A percentile compares a stretch with the other conserved stretches of the same genome.
Evolutionary conservation across 2,113 vertebrate genomes (phyloP).

Genomic region (Pelmatolapia mariae): DNA sequence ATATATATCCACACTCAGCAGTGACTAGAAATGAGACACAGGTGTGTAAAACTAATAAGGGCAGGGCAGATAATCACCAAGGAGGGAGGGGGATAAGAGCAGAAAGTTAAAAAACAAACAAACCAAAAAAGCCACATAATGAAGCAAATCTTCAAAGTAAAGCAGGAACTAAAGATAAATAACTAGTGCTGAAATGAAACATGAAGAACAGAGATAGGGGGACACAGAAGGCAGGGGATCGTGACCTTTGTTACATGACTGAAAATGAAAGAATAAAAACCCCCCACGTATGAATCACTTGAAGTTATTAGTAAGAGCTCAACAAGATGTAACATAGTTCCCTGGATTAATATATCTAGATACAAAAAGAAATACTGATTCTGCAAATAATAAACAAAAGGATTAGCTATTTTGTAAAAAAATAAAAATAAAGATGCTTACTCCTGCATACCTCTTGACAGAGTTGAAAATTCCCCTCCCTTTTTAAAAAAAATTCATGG

Average conservation of each 20-base stretch:
- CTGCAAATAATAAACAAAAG: not conserved
- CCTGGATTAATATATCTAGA: not conserved
- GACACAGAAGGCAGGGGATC: not conserved
- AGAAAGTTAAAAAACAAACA: not conserved
- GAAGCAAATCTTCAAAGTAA: not conserved
- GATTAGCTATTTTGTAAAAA: not conserved
- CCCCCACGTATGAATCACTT: not conserved
- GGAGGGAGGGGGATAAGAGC: not conserved
- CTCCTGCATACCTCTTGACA: not conserved
- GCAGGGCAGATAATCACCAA: not conserved
- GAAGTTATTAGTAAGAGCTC: not conserved
- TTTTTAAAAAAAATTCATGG: fast-evolving
- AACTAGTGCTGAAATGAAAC: not conserved
- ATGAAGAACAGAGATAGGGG: not conserved
- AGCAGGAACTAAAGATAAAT: not conserved
- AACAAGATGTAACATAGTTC: fast-evolving
- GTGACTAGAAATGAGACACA: not conserved
- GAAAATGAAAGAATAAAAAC: fast-evolving
- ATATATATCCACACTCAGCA: not conserved
- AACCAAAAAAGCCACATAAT: fast-evolving
- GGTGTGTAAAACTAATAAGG: not conserved
- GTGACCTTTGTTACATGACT: not conserved
- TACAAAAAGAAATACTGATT: fast-evolving
- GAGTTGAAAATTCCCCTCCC: fast-evolving
- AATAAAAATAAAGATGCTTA: not conserved